Evolutionary conservation across 2,113 vertebrate genomes (phyloP), one percentile per base, ranked within the genome.

Genomic region (Alaudala cheleensis): DNA sequence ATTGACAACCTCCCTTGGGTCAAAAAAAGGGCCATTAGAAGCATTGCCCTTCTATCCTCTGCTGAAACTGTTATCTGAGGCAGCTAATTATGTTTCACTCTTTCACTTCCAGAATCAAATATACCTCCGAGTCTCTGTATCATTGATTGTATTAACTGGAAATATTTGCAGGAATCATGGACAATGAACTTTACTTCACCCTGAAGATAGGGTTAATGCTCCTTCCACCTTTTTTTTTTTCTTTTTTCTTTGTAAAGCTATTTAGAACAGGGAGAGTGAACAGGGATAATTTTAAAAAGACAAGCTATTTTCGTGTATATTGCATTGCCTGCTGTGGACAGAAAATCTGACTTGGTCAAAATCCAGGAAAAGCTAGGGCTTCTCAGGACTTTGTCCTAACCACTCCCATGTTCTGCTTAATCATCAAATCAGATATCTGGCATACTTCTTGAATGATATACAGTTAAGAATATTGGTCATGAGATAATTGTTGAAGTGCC

Each of bases 11-110:
- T 93, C 83, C 77, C 86, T 28, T 86, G 91, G 86, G 91, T 89
- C 33, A 74, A 81, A 72, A 86, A 51, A 89, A 65, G 50, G n/a
- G 37, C 80, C 80, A 93, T 92, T 93, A 93, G 83, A 71, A 78
- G 17, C 77, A 71, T 9, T 81, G 88, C n/a, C 84, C 17, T 91
- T n/a, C 29, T 95, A 84, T 61, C 56, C 92, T 91, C 91, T 95
- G 92, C 80, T 88, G 82, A 84, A 94, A 94, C 51, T 40, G 60
- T 81, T 95, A 81, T 54, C 65, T 84, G 44, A 90, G 71, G 60
- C 72, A 87, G 49, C 34, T 95, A 89, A 95, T 92, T 4, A 51
- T 49, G 61, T 88, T 96, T 85, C 80, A 81, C 25, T 74, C 83
- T 87, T 94, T 84, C n/a, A 81, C 71, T 87, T 62, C n/a, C 86